Evolutionary conservation across 1,140 invertebrate species (phyloP), one percentile per base, ranked within the genome.

Genomic region (Tetramorium alpestre): DNA sequence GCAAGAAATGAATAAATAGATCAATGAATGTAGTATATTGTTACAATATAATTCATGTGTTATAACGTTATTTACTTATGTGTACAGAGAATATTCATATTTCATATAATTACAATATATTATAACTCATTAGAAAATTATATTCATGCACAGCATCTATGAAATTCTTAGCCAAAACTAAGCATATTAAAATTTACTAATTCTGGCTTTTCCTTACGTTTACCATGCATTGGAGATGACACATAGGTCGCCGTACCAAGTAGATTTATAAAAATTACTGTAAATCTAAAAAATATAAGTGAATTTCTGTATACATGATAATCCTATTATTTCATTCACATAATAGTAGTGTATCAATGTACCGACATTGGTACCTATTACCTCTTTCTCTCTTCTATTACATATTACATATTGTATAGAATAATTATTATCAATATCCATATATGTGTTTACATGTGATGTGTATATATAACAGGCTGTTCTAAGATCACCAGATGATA

Each of bases 201-300:
- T 90, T 91, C 87, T 92, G 90, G 91, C 89, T 91, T 91, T 92
- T 91, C 87, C 56, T 91, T 87, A 85, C 62, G 90, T 90, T 89
- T 88, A 91, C 67, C 90, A 92, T 92, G 92, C 92, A 92, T 90
- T 93, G 90, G 89, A 90, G 86, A 92, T 92, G 92, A 94, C 93
- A 92, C 78, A 86, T 93, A 93, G 90, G 92, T 94, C 92, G 90
- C 92, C 92, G 90, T 94, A 94, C 90, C 93, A 92, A 93, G 89
- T 94, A 94, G 93, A 92, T 92, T 95, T 95, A 94, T 95, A 94
- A 95, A 95, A 94, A 94, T 94, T 94, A 90, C 91, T 93, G 92
- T 93, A 94, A 94, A 93, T 94, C 94, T 95, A 94, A 95, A 95
- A 95, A 95, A 95, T 95, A 94, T 94, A 95, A 94, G 90, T 95